A percentile compares a stretch with the other conserved stretches of the same genome.
Evolutionary conservation across 2,888 invertebrate genomes (phyloP).

Genomic region (Meiosimyza decipiens): DNA sequence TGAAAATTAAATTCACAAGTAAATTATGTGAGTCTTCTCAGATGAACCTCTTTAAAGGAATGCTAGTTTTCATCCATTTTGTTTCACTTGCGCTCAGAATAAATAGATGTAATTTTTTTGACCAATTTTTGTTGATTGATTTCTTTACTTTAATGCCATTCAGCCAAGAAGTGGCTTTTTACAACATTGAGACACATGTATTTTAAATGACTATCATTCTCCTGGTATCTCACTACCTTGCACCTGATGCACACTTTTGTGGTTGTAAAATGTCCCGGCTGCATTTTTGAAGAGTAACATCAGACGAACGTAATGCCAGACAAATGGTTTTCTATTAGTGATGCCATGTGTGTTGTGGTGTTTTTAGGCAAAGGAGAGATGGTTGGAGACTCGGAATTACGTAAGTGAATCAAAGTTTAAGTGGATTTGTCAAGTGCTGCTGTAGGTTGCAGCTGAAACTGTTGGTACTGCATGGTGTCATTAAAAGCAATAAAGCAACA

Average conservation of each 20-base stretch:
- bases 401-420: constrained; percentile 15
- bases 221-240: neutral
- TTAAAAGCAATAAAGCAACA: neutral
- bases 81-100: too few species aligned
- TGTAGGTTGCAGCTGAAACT: too few species aligned
- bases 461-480: neutral
- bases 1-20: too few species aligned
- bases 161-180: too few species aligned
- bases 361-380: neutral
- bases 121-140: too few species aligned
- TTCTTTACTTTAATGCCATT: too few species aligned
- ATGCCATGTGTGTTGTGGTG: neutral
- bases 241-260: constrained; percentile 9
- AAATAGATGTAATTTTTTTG: too few species aligned
- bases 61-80: too few species aligned
- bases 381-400: constrained; percentile 8
- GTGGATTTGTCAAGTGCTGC: neutral
- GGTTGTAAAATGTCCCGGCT: neutral
- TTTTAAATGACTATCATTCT: neutral
- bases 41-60: too few species aligned
- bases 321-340: constrained; percentile 5
- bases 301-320: constrained; percentile 1
- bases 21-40: too few species aligned
- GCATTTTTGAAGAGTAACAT: neutral
- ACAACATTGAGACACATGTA: too few species aligned